Conservation (phyloP, 1,140 invertebrate genomes). For the Diabrotica virgifera region DNA sequence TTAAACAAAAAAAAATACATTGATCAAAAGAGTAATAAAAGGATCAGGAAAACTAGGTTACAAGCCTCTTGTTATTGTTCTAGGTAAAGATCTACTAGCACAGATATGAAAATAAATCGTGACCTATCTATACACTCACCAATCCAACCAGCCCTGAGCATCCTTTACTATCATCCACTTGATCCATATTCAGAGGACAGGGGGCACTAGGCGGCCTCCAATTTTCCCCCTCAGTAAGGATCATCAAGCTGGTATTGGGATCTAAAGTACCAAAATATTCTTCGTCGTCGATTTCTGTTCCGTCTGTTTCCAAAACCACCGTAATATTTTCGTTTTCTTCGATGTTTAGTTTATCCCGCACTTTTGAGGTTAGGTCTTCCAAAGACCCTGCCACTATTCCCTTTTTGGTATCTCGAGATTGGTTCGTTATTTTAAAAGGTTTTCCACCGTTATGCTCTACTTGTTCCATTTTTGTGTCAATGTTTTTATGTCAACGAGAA, state of each 20-base stretch:
- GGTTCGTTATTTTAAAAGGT: slow-evolving; percentile 67
- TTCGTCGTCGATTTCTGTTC: slow-evolving; percentile 85
- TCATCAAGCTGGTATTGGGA: slow-evolving; percentile 77
- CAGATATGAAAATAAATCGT: too few relatives aligned
- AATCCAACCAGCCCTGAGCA: slow-evolving; percentile 56
- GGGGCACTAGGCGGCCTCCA: slow-evolving; percentile 58
- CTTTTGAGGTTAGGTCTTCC: slow-evolving; percentile 69
- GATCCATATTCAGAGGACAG: slow-evolving; percentile 61
- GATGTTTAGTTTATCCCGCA: slow-evolving; percentile 61
- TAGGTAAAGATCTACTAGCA: too few relatives aligned
- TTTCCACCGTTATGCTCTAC: slow-evolving; percentile 44
- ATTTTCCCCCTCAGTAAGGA: slow-evolving; percentile 69
- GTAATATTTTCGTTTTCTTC: slow-evolving; percentile 43
- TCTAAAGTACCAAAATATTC: slow-evolving; percentile 84
- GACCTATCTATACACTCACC: slow-evolving; percentile 43
- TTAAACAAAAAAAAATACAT: too few relatives aligned
- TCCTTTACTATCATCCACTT: slow-evolving; percentile 63
- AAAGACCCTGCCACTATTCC: slow-evolving; percentile 74
- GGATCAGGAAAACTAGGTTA: too few relatives aligned
- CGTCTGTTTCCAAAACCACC: slow-evolving; percentile 74
- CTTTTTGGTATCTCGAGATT: slow-evolving; percentile 72
- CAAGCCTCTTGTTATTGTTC: too few relatives aligned
- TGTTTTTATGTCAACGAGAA: slow-evolving; percentile 7
- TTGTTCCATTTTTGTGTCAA: slow-evolving; percentile 36
- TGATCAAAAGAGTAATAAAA: too few relatives aligned